A percentile compares a stretch with the other conserved stretches of the same genome.
These are phyloP conservation scores for Montipora cactus DNA, from an alignment of 64 coral and sea anemone species.

Conservation along the genomic window DNA sequence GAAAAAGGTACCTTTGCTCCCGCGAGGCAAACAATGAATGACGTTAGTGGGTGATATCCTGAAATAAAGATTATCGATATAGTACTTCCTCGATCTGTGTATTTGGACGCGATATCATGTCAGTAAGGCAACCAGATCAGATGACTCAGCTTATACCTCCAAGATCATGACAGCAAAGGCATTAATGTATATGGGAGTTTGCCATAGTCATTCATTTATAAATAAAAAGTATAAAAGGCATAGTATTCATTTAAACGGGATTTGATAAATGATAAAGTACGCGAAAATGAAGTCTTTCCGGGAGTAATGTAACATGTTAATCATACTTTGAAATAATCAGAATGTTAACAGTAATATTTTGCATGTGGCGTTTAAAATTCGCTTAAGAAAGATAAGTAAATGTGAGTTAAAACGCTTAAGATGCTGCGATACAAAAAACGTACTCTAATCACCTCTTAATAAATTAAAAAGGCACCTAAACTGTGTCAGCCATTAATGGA, in stretches of 20 bases:
- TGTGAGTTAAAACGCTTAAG: not conserved
- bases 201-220: too few relatives aligned
- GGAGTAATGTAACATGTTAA: not conserved
- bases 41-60: too few relatives aligned
- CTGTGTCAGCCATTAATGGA: not conserved
- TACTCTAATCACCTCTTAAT: not conserved
- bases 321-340: not conserved
- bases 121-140: too few relatives aligned
- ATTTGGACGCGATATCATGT: too few relatives aligned
- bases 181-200: too few relatives aligned
- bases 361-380: not conserved
- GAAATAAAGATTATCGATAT: too few relatives aligned
- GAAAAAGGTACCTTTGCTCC: too few relatives aligned
- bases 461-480: not conserved
- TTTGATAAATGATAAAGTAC: not conserved
- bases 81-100: too few relatives aligned
- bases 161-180: too few relatives aligned
- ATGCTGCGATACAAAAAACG: not conserved
- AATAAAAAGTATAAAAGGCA: not conserved
- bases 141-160: too few relatives aligned
- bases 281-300: conserved; percentile 13
- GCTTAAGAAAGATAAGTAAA: not conserved
- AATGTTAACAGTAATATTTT: not conserved
- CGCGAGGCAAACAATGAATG: too few relatives aligned
- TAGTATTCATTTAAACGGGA: not conserved